These are phyloP conservation scores for Drymonia ruficornis DNA, from an alignment of 2,888 invertebrate species.

Conservation along the genomic window DNA sequence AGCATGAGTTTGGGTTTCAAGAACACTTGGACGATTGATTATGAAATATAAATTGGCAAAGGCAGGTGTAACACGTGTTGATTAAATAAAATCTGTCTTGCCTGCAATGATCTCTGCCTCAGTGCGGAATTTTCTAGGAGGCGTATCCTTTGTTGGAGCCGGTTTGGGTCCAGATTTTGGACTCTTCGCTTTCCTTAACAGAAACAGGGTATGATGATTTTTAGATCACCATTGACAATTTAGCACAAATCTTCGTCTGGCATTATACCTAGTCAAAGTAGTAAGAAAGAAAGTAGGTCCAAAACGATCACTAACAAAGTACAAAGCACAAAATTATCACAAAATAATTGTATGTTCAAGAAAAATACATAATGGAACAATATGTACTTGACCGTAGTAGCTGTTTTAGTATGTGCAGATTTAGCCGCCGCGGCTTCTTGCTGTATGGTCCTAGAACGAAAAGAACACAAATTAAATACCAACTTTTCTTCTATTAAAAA, in stretches of 20 bases:
- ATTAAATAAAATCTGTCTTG: slow-evolving; percentile 20
- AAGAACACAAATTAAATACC: slow-evolving; percentile 3
- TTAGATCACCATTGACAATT: too few relatives aligned
- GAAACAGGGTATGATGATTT: not conserved
- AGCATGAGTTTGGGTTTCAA: too few relatives aligned
- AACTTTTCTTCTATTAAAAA: not conserved
- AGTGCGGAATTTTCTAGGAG: slow-evolving; percentile 53
- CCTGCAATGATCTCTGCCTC: slow-evolving; percentile 73
- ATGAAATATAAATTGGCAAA: too few relatives aligned
- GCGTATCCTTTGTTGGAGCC: slow-evolving; percentile 34
- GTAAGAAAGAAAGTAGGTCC: too few relatives aligned
- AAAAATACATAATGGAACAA: not conserved
- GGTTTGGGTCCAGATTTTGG: slow-evolving; percentile 47
- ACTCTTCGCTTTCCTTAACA: slow-evolving; percentile 54
- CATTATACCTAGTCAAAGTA: too few relatives aligned
- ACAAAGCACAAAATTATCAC: too few relatives aligned
- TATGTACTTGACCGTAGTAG: slow-evolving; percentile 49
- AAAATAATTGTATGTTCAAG: not conserved
- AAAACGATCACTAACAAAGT: too few relatives aligned
- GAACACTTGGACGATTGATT: too few relatives aligned
- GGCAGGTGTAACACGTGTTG: too few relatives aligned
- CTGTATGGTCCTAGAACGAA: slow-evolving; percentile 47
- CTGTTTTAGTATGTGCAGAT: slow-evolving; percentile 31
- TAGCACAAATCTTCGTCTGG: too few relatives aligned
- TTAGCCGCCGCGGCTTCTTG: slow-evolving; percentile 54